Conservation (phyloP, 2,113 vertebrate species). For the Glaucidium brasilianum region DNA sequence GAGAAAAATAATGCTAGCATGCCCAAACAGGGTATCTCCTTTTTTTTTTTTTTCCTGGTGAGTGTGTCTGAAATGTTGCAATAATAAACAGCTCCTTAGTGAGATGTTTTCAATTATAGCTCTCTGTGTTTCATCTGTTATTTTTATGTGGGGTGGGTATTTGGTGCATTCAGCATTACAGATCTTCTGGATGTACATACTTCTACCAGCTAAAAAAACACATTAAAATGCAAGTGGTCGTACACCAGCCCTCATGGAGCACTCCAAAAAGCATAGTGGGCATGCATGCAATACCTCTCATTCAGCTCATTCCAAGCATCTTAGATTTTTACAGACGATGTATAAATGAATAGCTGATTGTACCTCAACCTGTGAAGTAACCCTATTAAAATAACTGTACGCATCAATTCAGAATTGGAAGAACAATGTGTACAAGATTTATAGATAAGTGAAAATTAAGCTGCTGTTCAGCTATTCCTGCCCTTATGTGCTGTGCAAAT, state of each 20-base stretch:
- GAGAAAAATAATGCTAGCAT: not conserved
- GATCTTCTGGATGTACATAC: not conserved
- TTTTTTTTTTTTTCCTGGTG: not conserved
- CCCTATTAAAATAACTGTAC: not conserved
- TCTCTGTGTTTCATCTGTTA: not conserved
- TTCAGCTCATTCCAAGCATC: not conserved
- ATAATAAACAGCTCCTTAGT: not conserved
- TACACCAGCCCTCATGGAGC: not conserved
- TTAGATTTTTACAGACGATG: not conserved
- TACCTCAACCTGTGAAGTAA: not conserved
- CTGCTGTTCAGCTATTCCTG: not conserved
- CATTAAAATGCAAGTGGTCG: not conserved
- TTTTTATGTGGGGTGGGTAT: not conserved
- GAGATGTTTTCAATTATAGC: not conserved
- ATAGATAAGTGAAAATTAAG: constrained; percentile 26
- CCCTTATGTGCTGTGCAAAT: not conserved
- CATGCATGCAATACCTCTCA: not conserved
- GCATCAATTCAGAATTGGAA: not conserved
- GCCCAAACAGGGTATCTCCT: not conserved
- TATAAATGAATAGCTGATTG: not conserved
- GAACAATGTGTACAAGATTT: not conserved
- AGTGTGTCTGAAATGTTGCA: not conserved
- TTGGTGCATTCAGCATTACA: not conserved
- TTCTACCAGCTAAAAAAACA: not conserved
- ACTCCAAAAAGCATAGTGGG: not conserved